Percentiles rank a stretch among this genome's conserved stretches.
phyloP scores from a whole-genome alignment of 2,797 vertebrate genomes.

The Ctenochaetus hawaiiensis region DNA sequence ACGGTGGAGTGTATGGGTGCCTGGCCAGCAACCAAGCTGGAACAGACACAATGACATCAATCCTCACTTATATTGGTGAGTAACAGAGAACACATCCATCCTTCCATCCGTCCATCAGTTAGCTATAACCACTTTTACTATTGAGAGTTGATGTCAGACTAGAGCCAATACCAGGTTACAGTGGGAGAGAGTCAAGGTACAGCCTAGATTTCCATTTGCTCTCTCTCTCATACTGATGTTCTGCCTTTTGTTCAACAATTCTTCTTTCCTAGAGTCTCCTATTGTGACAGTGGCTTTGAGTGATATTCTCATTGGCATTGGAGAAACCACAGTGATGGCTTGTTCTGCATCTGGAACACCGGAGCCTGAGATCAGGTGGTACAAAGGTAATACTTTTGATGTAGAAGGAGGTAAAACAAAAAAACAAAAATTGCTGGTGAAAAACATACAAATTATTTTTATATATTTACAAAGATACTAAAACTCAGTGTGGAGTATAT shows the following conservation, averaged over 20 bases:
- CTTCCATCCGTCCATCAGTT: background rate
- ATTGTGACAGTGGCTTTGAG: slow-evolving; percentile 86
- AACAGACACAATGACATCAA: slow-evolving; percentile 87
- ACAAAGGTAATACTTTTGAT: slow-evolving; percentile 89
- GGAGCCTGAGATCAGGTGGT: slow-evolving; percentile 92
- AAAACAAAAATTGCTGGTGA: background rate
- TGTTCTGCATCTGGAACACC: slow-evolving; percentile 92
- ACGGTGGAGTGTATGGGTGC: slow-evolving; percentile 94
- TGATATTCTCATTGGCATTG: slow-evolving; percentile 91
- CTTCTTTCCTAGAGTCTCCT: slow-evolving; percentile 87
- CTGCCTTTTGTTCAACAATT: background rate
- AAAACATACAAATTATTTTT: background rate
- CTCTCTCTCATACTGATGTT: background rate
- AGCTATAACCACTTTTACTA: background rate
- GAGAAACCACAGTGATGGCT: slow-evolving; percentile 91
- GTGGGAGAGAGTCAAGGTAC: background rate
- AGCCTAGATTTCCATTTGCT: background rate
- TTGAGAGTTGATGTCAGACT: background rate
- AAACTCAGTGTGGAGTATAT: too few species aligned
- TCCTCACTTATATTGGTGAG: slow-evolving; percentile 90
- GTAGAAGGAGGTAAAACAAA: background rate
- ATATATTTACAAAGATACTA: background rate
- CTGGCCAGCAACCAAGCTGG: slow-evolving; percentile 94
- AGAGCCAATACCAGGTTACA: background rate
- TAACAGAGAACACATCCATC: slow-evolving; percentile 2